phyloP scores from a whole-genome alignment of 1,140 invertebrate genomes.

The Lasioglossum albipes region DNA sequence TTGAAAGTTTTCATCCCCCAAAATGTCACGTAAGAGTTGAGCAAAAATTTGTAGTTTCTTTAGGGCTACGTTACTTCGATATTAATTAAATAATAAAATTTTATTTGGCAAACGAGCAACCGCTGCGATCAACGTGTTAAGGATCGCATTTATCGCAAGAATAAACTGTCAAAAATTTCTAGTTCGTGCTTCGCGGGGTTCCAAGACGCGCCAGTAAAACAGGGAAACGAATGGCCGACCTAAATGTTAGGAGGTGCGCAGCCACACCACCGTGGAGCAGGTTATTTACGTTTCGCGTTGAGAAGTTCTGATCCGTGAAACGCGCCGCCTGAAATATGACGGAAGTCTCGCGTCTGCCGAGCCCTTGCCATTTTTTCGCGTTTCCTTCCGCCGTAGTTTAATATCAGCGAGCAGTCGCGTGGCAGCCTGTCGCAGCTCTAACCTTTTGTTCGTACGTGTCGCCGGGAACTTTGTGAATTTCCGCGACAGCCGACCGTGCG shows the following conservation, averaged over 20 bases:
- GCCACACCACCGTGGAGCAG: background rate
- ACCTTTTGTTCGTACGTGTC: slow-evolving; percentile 30
- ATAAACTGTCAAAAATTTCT: no score
- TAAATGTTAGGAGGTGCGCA: background rate
- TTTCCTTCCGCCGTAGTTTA: slow-evolving; percentile 46
- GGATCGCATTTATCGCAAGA: no score
- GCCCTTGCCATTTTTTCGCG: background rate
- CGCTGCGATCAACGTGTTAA: no score
- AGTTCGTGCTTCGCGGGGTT: background rate
- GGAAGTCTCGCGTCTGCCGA: slow-evolving; percentile 14
- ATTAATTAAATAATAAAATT: no score
- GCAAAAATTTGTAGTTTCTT: no score
- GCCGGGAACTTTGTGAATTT: slow-evolving; percentile 39
- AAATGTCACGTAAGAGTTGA: no score
- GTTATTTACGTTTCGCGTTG: slow-evolving; percentile 53
- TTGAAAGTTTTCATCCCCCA: no score
- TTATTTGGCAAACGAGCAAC: no score
- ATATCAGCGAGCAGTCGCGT: slow-evolving; percentile 47
- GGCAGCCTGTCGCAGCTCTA: background rate
- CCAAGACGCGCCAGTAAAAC: slow-evolving; percentile 16
- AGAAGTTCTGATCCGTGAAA: slow-evolving; percentile 58
- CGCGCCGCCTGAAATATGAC: slow-evolving; percentile 52
- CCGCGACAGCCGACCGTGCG: background rate
- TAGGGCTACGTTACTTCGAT: no score
- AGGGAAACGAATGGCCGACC: slow-evolving; percentile 9